Conservation (phyloP, 2,888 invertebrate genomes). For the Anagyrus pseudococci region DNA sequence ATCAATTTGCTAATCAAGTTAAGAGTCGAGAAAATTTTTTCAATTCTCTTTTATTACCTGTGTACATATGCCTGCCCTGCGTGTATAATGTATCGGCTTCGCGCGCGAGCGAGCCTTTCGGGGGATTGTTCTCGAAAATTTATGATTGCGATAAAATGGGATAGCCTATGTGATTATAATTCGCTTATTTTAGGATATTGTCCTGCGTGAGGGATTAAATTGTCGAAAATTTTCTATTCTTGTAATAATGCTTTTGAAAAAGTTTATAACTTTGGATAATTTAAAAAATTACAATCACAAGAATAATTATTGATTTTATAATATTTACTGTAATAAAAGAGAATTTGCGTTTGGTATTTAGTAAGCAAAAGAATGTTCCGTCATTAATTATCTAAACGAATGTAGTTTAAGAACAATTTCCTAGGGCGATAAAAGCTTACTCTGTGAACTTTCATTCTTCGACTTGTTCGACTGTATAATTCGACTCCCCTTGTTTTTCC, state of each 20-base stretch:
- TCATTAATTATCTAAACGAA: conserved; percentile 47
- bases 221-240: too few relatives aligned
- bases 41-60: conserved; percentile 1
- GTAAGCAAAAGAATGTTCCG: conserved; percentile 5
- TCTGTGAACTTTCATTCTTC: conserved; percentile 28
- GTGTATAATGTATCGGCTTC: background rate
- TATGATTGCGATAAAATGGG: conserved; percentile 13
- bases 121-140: conserved; percentile 10
- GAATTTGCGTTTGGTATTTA: too few relatives aligned
- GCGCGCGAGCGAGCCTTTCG: background rate
- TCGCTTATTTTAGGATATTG: too few relatives aligned
- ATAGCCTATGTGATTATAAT: too few relatives aligned
- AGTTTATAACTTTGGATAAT: too few relatives aligned
- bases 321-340: too few relatives aligned
- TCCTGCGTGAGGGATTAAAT: too few relatives aligned
- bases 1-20: conserved; percentile 7
- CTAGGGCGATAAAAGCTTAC: conserved; percentile 42
- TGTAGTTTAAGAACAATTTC: conserved; percentile 48
- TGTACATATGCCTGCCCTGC: background rate
- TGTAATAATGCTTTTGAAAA: too few relatives aligned
- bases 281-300: too few relatives aligned
- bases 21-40: conserved; percentile 9
- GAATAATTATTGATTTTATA: too few relatives aligned
- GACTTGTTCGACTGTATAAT: conserved; percentile 24
- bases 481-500: conserved; percentile 30